Evolutionary conservation across 2,113 vertebrate species (phyloP).

Genomic region (Axis porcinus): DNA sequence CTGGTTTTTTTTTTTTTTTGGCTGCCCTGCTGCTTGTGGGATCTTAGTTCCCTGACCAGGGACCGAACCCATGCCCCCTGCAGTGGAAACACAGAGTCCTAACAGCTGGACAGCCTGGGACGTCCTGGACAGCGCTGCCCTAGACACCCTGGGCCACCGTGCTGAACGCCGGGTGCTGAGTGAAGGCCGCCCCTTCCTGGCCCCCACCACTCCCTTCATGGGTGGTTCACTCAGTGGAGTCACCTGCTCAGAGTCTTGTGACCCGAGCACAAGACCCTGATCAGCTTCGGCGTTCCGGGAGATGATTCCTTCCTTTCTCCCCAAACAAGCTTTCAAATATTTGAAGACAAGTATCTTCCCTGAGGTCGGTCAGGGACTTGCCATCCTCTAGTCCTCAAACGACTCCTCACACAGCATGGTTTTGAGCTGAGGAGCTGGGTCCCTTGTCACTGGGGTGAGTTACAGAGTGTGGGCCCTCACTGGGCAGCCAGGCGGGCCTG

Average conservation of each 20-base stretch:
- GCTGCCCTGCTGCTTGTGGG: not conserved
- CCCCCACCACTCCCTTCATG: not conserved
- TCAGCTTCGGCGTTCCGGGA: not conserved
- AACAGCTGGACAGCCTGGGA: not conserved
- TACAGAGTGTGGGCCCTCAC: not conserved
- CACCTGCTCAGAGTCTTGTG: not conserved
- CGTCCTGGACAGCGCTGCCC: not conserved
- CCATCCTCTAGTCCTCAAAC: not conserved
- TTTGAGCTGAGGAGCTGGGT: not conserved
- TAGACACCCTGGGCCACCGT: accelerated
- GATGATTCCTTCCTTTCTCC: not conserved
- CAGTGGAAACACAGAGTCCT: not conserved
- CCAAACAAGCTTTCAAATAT: not conserved
- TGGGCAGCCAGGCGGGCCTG: not conserved
- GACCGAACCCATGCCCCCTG: not conserved
- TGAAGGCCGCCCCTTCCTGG: not conserved
- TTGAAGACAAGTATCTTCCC: not conserved
- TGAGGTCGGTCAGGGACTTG: not conserved
- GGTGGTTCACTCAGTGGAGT: not conserved
- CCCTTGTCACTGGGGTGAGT: not conserved
- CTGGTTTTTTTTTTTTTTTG: not conserved
- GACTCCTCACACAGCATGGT: not conserved
- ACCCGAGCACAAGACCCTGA: not conserved
- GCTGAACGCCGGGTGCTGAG: not conserved
- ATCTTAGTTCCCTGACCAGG: not conserved